Percentiles rank a stretch among this genome's conserved stretches.
Evolutionary conservation across 1,140 invertebrate species (phyloP).

Genomic region (Sarcophaga peregrina): DNA sequence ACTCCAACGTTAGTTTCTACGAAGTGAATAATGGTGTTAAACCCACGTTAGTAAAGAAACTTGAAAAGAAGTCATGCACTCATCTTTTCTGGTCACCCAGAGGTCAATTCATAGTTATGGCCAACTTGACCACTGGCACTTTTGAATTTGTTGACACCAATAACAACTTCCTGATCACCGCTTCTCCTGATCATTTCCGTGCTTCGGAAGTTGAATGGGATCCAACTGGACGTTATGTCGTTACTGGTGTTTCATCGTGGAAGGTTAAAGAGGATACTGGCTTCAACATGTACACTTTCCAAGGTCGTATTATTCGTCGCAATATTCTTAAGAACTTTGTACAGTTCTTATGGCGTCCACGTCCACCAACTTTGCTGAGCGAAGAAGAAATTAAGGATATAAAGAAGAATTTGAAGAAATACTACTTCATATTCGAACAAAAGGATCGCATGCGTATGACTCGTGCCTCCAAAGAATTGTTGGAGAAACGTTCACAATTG

Average conservation of each 20-base stretch:
- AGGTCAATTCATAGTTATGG: constrained; percentile 95
- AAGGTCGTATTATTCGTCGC: constrained; percentile 82
- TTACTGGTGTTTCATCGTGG: constrained; percentile 94
- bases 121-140: constrained; percentile 85
- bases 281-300: constrained; percentile 98
- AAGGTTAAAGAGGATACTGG: constrained; percentile 96
- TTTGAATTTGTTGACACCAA: constrained; percentile 94
- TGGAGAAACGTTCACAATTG: constrained; percentile 90
- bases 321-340: constrained; percentile 92
- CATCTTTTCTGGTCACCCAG: constrained; percentile 96
- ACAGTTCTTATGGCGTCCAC: constrained; percentile 95
- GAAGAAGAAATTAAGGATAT: constrained; percentile 91
- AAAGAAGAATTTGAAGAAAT: constrained; percentile 98
- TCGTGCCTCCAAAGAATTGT: constrained; percentile 95
- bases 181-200: constrained; percentile 90
- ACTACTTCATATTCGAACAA: constrained; percentile 94
- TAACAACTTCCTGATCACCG: constrained; percentile 93
- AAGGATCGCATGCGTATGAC: constrained; percentile 94
- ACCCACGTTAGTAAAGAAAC: constrained; percentile 86
- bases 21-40: constrained; percentile 90
- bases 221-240: constrained; percentile 97
- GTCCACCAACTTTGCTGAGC: constrained; percentile 86
- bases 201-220: constrained; percentile 98
- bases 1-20: constrained; percentile 93
- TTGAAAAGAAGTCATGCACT: constrained; percentile 92